A percentile compares a stretch with the other conserved stretches of the same genome.
phyloP scores from a whole-genome alignment of 1,140 invertebrate genomes.

The Lordiphosa stackelbergi region DNA sequence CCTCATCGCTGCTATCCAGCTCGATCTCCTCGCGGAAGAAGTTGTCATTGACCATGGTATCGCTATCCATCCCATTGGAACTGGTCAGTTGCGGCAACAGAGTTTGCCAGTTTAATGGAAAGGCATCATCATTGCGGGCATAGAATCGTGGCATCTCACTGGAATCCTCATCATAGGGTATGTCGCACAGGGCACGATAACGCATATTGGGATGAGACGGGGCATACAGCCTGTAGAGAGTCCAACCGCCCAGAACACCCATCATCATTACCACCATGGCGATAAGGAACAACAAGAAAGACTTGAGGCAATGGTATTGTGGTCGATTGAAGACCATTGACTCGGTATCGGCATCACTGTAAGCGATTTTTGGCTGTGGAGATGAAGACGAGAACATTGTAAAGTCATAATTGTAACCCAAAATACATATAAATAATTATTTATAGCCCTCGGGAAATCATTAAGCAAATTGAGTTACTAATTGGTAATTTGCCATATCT shows the following conservation, averaged over 20 bases:
- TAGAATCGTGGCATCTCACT: slow-evolving; percentile 65
- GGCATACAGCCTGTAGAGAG: slow-evolving; percentile 87
- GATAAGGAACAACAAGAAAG: slow-evolving; percentile 84
- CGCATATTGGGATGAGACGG: slow-evolving; percentile 80
- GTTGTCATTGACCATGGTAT: slow-evolving; percentile 61
- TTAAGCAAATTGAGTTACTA: not conserved
- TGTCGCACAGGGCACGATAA: slow-evolving; percentile 83
- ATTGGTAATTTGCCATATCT: too few relatives aligned
- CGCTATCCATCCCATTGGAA: slow-evolving; percentile 5
- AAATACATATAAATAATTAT: not conserved
- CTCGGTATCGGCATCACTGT: slow-evolving; percentile 74
- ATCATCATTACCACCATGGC: slow-evolving; percentile 85
- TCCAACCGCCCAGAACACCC: slow-evolving; percentile 86
- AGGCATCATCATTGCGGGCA: slow-evolving; percentile 62
- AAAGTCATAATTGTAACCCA: not conserved
- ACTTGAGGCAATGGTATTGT: slow-evolving; percentile 79
- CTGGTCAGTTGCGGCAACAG: slow-evolving; percentile 46
- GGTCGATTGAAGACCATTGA: slow-evolving; percentile 78
- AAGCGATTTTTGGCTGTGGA: slow-evolving; percentile 46
- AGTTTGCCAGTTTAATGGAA: slow-evolving; percentile 59
- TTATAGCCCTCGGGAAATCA: not conserved
- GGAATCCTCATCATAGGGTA: slow-evolving; percentile 80
- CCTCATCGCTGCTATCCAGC: slow-evolving; percentile 82
- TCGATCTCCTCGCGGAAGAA: slow-evolving; percentile 88
- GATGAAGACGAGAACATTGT: not conserved